Percentiles rank a stretch among this genome's conserved stretches.
Conservation (phyloP, 2,113 vertebrate species). For the Burhinus oedicnemus region DNA sequence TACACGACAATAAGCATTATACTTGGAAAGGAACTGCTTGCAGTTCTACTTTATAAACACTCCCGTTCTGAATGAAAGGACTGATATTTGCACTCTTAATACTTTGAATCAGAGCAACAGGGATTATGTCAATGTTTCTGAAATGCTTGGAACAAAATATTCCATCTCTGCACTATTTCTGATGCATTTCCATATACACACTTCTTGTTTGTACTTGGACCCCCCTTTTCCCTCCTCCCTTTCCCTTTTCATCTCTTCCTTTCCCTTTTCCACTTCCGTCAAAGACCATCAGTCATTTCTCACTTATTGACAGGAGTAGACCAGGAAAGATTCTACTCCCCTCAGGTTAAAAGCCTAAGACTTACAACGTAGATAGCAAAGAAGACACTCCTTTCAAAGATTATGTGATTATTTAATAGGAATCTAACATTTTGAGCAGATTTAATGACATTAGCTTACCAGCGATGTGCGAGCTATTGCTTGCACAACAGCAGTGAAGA, state of each 20-base stretch:
- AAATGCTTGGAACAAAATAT: background rate
- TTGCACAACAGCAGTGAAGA: conserved; percentile 89
- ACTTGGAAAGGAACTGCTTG: conserved; percentile 32
- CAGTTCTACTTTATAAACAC: conserved; percentile 17
- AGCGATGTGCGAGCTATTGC: conserved; percentile 86
- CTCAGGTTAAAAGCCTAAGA: background rate
- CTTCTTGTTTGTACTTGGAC: background rate
- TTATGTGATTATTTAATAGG: background rate
- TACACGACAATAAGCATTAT: background rate
- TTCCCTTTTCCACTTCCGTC: background rate
- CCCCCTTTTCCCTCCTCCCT: background rate
- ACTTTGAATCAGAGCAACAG: background rate
- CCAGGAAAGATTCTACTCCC: background rate
- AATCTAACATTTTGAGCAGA: background rate
- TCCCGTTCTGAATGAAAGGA: background rate
- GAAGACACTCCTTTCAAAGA: background rate
- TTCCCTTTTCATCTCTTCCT: background rate
- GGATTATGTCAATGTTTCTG: background rate
- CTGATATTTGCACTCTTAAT: background rate
- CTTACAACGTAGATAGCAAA: background rate
- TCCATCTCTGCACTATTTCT: background rate
- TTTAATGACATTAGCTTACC: conserved; percentile 75
- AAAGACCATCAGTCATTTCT: background rate
- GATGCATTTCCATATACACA: background rate
- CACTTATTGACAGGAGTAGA: background rate